phyloP scores from a whole-genome alignment of 2,797 vertebrate species.

The Phoeniculus purpureus region DNA sequence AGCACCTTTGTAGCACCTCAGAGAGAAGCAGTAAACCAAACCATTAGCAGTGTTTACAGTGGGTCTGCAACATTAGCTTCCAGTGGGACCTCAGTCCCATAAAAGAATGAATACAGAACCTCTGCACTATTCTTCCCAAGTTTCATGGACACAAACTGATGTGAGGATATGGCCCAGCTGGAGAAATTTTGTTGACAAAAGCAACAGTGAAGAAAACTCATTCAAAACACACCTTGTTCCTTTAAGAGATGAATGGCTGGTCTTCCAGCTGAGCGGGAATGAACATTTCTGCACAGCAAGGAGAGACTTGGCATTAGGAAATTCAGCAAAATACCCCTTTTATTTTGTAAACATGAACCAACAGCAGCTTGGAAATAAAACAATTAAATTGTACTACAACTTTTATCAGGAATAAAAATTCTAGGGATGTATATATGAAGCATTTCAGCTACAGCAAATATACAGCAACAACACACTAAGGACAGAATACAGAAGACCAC shows the following conservation, averaged over 20 bases:
- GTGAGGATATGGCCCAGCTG: background rate
- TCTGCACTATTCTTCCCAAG: background rate
- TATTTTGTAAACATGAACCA: background rate
- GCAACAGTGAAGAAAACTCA: background rate
- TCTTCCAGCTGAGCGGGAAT: constrained; percentile 95
- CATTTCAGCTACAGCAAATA: background rate
- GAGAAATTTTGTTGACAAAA: background rate
- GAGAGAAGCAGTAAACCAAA: background rate
- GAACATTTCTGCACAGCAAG: constrained; percentile 88
- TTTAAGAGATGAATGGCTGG: constrained; percentile 92
- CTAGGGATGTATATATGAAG: background rate
- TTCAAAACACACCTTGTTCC: constrained; percentile 85
- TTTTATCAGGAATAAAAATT: background rate
- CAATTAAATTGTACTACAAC: background rate
- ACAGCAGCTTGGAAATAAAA: background rate
- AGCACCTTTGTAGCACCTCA: constrained; percentile 89
- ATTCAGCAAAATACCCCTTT: background rate
- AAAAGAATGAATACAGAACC: background rate
- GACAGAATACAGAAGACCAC: background rate
- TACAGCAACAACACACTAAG: background rate
- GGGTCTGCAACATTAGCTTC: background rate
- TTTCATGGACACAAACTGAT: background rate
- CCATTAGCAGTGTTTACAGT: background rate
- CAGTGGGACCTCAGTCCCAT: fast-evolving
- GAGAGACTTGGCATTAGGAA: background rate